phyloP scores from a whole-genome alignment of 2,797 vertebrate species.

The Tokudaia tokunoshimensis region DNA sequence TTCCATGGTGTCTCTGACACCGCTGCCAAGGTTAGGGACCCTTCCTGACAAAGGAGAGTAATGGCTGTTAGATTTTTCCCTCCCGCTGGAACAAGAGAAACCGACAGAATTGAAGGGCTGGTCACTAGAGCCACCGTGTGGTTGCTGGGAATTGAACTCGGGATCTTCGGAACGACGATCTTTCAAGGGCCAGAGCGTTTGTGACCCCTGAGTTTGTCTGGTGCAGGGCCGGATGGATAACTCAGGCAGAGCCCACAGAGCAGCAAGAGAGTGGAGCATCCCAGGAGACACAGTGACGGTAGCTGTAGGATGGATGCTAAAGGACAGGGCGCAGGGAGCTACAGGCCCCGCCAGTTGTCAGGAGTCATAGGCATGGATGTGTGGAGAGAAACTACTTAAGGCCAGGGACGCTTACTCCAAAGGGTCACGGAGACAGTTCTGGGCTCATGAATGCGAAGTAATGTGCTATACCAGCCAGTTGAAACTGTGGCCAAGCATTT shows the following conservation, averaged over 20 bases:
- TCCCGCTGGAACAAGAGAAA: background rate
- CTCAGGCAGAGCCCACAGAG: background rate
- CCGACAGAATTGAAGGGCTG: no score
- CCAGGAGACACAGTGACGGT: background rate
- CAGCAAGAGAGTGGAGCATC: no score
- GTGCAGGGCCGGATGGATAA: no score
- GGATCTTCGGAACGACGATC: no score
- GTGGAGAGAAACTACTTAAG: background rate
- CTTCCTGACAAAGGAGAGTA: background rate
- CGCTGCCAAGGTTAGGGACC: background rate
- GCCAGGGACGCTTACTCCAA: background rate
- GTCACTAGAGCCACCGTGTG: background rate
- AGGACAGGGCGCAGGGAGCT: background rate
- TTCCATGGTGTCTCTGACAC: background rate
- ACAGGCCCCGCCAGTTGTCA: background rate
- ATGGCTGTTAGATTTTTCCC: background rate
- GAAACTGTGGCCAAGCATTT: background rate
- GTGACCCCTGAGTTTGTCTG: background rate
- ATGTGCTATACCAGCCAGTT: background rate
- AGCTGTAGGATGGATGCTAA: background rate
- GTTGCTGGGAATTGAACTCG: no score
- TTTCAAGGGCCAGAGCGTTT: background rate
- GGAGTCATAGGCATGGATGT: background rate
- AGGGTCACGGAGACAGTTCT: background rate
- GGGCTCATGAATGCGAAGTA: background rate